phyloP scores from a whole-genome alignment of 2,797 vertebrate genomes.

The Natrix natrix region DNA sequence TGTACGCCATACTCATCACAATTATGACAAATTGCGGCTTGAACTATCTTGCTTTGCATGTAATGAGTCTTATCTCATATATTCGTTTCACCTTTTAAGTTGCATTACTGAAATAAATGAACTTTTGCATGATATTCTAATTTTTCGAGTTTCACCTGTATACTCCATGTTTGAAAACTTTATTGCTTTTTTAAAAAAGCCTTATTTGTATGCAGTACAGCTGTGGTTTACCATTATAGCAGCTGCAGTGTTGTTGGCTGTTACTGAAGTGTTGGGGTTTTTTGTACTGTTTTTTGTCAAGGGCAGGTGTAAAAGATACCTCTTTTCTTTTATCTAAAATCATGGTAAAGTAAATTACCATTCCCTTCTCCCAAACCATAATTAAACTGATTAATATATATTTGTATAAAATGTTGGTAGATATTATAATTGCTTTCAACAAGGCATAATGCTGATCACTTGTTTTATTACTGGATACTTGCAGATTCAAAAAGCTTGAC shows the following conservation, averaged over 20 bases:
- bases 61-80: too few relatives aligned
- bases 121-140: too few relatives aligned
- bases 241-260: not conserved
- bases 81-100: too few relatives aligned
- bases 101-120: too few relatives aligned
- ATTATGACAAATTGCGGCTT: too few relatives aligned
- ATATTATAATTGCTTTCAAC: conserved; percentile 21
- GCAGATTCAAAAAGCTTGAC: not conserved
- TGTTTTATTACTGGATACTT: not conserved
- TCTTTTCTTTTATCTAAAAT: conserved; percentile 23
- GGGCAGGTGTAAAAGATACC: not conserved
- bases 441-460: not conserved
- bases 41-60: too few relatives aligned
- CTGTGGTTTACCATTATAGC: not conserved
- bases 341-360: not conserved
- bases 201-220: not conserved
- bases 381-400: conserved; percentile 13
- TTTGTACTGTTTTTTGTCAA: not conserved
- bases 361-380: not conserved
- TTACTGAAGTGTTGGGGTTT: not conserved
- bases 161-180: not conserved
- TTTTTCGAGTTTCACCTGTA: not conserved
- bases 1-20: too few relatives aligned
- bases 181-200: not conserved
- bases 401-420: not conserved